phyloP scores from a whole-genome alignment of 2,888 invertebrate species.

The Parascotia fuliginaria region DNA sequence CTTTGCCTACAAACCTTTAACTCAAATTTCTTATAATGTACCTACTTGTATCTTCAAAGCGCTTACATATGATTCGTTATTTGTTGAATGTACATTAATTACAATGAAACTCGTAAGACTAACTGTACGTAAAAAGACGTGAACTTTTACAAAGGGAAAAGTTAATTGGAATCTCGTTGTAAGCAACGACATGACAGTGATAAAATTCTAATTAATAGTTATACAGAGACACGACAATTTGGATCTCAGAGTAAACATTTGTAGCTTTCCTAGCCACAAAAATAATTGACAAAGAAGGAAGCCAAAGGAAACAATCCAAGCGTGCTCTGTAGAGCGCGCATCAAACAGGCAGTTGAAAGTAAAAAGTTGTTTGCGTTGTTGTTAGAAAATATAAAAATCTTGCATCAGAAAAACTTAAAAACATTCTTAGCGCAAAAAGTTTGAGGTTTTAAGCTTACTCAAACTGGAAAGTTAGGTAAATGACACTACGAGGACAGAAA shows the following conservation, averaged over 20 bases:
- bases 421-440: constrained; percentile 61
- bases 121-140: not conserved
- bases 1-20: not conserved
- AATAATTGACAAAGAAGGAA: constrained; percentile 32
- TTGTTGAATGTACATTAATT: not conserved
- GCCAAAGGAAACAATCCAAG: constrained; percentile 33
- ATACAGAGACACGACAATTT: not conserved
- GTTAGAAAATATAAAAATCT: constrained; percentile 60
- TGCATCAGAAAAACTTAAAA: constrained; percentile 55
- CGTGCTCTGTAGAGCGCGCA: constrained; percentile 30
- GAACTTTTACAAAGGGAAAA: not conserved
- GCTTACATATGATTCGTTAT: not conserved
- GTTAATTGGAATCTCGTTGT: constrained; percentile 1
- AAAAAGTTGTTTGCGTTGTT: constrained; percentile 53
- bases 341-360: constrained; percentile 46
- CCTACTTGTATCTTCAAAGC: too few species aligned
- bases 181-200: not conserved
- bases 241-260: not conserved
- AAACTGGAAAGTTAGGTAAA: constrained; percentile 79
- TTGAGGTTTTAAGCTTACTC: constrained; percentile 76
- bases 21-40: too few species aligned
- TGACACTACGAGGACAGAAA: constrained; percentile 77
- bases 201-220: not conserved
- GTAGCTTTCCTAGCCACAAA: constrained; percentile 8
- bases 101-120: not conserved